Evolutionary conservation across 2,113 vertebrate genomes (phyloP), one percentile per base, ranked within the genome.

Genomic region (Leucosticte australis): DNA sequence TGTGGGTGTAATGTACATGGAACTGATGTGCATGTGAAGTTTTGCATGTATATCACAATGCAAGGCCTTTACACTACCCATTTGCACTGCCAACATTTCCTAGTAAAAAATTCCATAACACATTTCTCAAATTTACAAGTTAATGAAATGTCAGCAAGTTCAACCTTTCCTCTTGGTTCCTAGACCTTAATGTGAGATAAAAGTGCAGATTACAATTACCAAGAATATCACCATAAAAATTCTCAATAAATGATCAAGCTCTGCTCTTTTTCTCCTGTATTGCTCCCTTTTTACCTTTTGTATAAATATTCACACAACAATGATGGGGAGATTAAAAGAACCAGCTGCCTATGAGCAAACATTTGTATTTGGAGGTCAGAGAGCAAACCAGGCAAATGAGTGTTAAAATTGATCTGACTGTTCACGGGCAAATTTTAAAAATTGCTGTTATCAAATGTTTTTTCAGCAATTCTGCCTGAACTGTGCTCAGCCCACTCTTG

Each of bases 281-380:
- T 70, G 33, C n/a, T 95, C 68, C 53, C n/a, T 92, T 86, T 92
- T 52, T 89, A 39, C 10, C 41, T 94, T 95, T 81, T 71, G 20
- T 73, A 75, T 53, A 89, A 90, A 86, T 67, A 52, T 81, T 94
- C 92, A 75, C 27, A 68, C 37, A 88, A 56, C 53, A 88, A 67
- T 30, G 64, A 86, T 60, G 56, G 27, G 31, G 64, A 71, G 41
- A 77, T 81, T 94, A 78, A 86, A 90, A 89, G 68, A 89, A 76
- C 56, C 86, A 95, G 57, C 44, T 94, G 88, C 71, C 80, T 89
- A 75, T 64, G 83, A 85, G 17, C 56, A 92, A 96, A 96, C 53
- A 78, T 86, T 94, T 93, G 71, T 84, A 14, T 86, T 52, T 82
- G 56, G 87, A 90, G 76, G 83, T 92, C 73, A 92, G 71, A 93